These are phyloP conservation scores for Neoscelio sp. DNA, from an alignment of 2,888 invertebrate species.

Conservation along the genomic window DNA sequence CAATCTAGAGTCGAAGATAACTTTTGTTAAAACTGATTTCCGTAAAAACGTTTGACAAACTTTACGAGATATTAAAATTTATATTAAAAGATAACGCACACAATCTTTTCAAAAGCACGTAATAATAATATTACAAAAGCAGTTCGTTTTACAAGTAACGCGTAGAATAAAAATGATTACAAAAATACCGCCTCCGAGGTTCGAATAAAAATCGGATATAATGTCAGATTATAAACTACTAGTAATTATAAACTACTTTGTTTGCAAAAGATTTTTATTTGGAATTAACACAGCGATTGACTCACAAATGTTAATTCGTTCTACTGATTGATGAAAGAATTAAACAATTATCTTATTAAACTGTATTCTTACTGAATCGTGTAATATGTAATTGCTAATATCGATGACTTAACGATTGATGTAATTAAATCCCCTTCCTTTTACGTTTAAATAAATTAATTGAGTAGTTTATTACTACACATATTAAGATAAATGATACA, in stretches of 20 bases:
- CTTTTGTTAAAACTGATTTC: too few species aligned
- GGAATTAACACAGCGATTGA: slow-evolving; percentile 5
- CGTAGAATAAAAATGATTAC: slow-evolving; percentile 11
- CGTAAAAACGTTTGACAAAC: too few species aligned
- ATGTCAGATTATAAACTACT: slow-evolving; percentile 7
- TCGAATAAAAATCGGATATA: slow-evolving; percentile 35
- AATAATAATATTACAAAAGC: too few species aligned
- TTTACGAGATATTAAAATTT: too few species aligned
- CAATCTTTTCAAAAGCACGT: too few species aligned
- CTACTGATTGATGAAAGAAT: slow-evolving; percentile 6
- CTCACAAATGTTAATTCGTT: slow-evolving; percentile 13
- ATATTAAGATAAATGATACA: background rate
- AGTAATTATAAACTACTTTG: slow-evolving; percentile 4
- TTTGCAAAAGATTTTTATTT: slow-evolving; percentile 16
- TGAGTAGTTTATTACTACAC: too few species aligned
- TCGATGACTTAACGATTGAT: slow-evolving; percentile 17
- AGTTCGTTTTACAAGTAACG: slow-evolving; percentile 37
- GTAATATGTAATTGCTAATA: slow-evolving; percentile 21
- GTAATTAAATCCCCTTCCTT: slow-evolving; percentile 15
- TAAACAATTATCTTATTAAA: slow-evolving; percentile 23
- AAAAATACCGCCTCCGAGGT: slow-evolving; percentile 9
- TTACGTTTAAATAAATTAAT: slow-evolving; percentile 7
- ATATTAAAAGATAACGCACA: too few species aligned
- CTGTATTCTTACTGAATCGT: slow-evolving; percentile 13
- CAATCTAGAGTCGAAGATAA: too few species aligned